These are phyloP conservation scores for Stegana nigrithorax DNA, from an alignment of 2,888 invertebrate genomes.

Conservation along the genomic window DNA sequence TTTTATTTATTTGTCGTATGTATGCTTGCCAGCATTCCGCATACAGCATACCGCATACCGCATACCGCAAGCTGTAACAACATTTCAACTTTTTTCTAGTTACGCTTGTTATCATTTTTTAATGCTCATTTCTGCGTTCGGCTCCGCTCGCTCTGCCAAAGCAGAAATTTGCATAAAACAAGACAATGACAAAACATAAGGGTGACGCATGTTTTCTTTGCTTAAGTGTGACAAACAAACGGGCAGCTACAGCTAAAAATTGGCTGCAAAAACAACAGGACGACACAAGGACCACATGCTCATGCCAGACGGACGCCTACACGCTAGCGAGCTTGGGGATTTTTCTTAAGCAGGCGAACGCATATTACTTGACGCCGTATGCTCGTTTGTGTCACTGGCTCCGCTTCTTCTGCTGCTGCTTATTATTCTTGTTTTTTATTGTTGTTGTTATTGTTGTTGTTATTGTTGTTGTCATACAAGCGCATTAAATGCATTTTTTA, in stretches of 20 bases:
- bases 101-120: conserved; percentile 56
- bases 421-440: background rate
- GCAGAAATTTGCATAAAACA: conserved; percentile 55
- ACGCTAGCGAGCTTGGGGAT: no score
- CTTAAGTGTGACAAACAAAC: background rate
- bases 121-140: conserved; percentile 56
- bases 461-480: conserved; percentile 22
- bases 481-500: conserved; percentile 24
- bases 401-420: background rate
- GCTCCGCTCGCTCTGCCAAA: no score
- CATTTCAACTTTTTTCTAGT: background rate
- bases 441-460: conserved; percentile 7
- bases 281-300: no score
- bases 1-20: conserved; percentile 16
- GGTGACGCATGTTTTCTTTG: conserved; percentile 18
- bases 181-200: conserved; percentile 29
- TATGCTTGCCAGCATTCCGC: conserved; percentile 2
- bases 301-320: no score
- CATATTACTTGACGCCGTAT: conserved; percentile 3
- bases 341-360: conserved; percentile 16
- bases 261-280: background rate
- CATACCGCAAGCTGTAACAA: conserved; percentile 11
- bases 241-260: background rate
- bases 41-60: background rate
- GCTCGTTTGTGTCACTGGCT: background rate